Evolutionary conservation across 2,113 vertebrate genomes (phyloP), one percentile per base, ranked within the genome.

Genomic region (Lynx canadensis): DNA sequence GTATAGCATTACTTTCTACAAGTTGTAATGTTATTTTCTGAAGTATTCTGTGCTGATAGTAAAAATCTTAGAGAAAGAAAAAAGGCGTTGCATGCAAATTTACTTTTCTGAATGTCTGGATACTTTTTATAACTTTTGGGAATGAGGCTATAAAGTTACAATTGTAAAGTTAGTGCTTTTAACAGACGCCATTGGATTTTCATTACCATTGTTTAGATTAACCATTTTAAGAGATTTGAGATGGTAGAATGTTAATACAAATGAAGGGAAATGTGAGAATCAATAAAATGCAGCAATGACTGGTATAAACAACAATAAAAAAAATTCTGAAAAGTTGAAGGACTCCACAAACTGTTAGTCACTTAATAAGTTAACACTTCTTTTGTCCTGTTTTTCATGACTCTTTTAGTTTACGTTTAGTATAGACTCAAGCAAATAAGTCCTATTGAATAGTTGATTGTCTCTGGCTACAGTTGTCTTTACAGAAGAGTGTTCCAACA

Each of bases 21-120:
- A 91, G 69, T 74, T 31, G 60, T 88, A 80, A 71, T 50, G 29
- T 86, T 60, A 93, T 79, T 95, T 95, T 95, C 73, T 87, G 45
- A 94, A 95, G 50, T 45, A 68, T 86, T 68, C 50, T 96, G 18
- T 92, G 29, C 55, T 95, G 27, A 55, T 11, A 83, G 25, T 41
- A 94, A 93, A 95, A 86, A 23, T 79, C 29, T 94, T 83, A 76
- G 74, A 76, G 52, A 25, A 65, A 71, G 52, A 25, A 57, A 45
- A 52, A 65, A 65, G 60, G 11, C 10, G 2, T 65, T 55, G 18
- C 6, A 10, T 60, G 3, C 19, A 89, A 89, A 91, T 73, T 85
- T 60, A 78, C n/a, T 71, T 48, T 33, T 88, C 41, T 31, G 10
- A 21, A 4, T 71, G 1, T 80, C 66, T 60, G 33, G 14, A 79